A percentile compares a stretch with the other conserved stretches of the same genome.
Conservation (phyloP, 2,888 invertebrate genomes). For the Lasioglossum pauxillum region DNA sequence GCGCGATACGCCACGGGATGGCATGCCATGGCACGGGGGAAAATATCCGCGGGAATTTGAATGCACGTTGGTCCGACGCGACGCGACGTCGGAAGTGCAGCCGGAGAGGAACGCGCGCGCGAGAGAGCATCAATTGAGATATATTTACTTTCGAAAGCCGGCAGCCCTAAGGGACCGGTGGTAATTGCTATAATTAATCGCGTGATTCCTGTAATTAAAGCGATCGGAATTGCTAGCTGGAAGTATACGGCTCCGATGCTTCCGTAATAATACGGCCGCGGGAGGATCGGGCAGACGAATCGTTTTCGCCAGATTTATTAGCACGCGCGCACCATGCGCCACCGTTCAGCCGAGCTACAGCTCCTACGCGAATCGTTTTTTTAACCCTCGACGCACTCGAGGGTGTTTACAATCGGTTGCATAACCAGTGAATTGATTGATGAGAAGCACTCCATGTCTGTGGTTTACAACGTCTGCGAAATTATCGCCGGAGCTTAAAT, state of each 20-base stretch:
- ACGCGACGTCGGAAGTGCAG: conserved; percentile 30
- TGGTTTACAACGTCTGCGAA: not conserved
- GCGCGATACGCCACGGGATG: conserved; percentile 1
- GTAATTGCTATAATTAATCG: conserved; percentile 79
- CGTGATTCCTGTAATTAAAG: conserved; percentile 79
- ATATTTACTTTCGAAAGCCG: conserved; percentile 62
- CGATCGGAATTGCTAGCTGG: conserved; percentile 68
- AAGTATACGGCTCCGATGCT: conserved; percentile 65
- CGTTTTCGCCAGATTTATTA: conserved; percentile 53
- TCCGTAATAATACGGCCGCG: conserved; percentile 64
- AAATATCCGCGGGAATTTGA: conserved; percentile 57
- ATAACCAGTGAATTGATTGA: not conserved
- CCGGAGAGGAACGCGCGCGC: not conserved
- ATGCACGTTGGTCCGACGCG: conserved; percentile 18
- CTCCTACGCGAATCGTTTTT: conserved; percentile 10
- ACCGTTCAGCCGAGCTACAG: not conserved
- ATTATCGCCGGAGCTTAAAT: not conserved
- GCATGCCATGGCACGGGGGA: not conserved
- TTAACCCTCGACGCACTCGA: not conserved
- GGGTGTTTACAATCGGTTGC: conserved; percentile 16
- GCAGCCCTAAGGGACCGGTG: conserved; percentile 66
- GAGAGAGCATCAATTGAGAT: conserved; percentile 65
- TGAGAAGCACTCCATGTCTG: not conserved
- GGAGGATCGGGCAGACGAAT: conserved; percentile 40
- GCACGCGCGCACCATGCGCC: conserved; percentile 25